These are phyloP conservation scores for Falcaria lacertinaria DNA, from an alignment of 2,888 invertebrate genomes.

Conservation along the genomic window DNA sequence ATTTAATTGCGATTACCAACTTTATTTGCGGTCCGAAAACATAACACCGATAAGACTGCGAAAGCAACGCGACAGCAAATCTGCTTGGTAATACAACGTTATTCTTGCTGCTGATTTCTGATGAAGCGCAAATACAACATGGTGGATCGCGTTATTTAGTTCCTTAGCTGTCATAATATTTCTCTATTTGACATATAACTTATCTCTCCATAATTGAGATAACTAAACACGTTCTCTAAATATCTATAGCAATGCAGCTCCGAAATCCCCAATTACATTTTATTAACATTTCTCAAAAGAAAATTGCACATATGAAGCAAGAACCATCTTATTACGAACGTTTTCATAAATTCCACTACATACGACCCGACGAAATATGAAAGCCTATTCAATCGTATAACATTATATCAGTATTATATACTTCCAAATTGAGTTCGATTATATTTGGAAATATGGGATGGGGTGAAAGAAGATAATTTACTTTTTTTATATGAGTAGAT, in stretches of 20 bases:
- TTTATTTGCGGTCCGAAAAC: too few relatives aligned
- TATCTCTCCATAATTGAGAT: not conserved
- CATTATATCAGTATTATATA: not conserved
- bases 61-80: too few relatives aligned
- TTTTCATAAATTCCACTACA: conserved; percentile 1
- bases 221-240: not conserved
- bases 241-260: not conserved
- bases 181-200: too few relatives aligned
- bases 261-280: not conserved
- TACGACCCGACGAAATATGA: not conserved
- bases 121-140: too few relatives aligned
- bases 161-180: too few relatives aligned
- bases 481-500: not conserved
- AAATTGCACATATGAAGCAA: not conserved
- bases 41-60: too few relatives aligned
- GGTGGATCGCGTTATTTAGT: too few relatives aligned
- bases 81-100: too few relatives aligned
- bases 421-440: not conserved
- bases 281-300: not conserved
- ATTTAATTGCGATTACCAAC: too few relatives aligned
- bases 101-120: too few relatives aligned
- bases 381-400: not conserved
- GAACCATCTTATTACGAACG: not conserved
- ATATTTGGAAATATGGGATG: not conserved
- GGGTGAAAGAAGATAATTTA: not conserved